Evolutionary conservation across 2,797 vertebrate genomes (phyloP), one percentile per base, ranked within the genome.

Genomic region (Carapus acus): DNA sequence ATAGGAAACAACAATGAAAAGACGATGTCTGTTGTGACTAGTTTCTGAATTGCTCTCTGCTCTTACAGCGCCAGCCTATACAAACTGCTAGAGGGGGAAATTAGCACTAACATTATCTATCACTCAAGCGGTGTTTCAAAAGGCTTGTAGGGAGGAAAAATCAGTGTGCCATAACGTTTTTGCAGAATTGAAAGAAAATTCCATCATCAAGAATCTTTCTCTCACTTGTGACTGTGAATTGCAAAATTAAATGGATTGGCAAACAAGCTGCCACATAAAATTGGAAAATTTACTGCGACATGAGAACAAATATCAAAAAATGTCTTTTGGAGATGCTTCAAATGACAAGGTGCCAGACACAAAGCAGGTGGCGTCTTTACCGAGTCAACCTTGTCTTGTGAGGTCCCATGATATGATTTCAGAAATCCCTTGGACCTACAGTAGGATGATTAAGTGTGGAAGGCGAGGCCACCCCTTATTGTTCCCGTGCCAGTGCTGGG

Each of bases 361-460:
- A 64, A 67, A 60, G 24, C 24, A n/a, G 62, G 39, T 14, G 6
- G 27, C 58, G 45, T 65, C 64, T 43, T 38, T 40, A 58, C 41
- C 70, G 43, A 63, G 63, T 69, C 63, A 58, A 58, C 67, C 53
- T 62, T 62, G 74, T 67, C 8, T 17, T 42, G 29, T 45, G 34
- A 39, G 36, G 61, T 54, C 45, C 52, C 62, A 59, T 53, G 61
- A 71, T 75, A 60, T 81, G 63, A 77, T 82, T 81, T 77, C 60
- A 80, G 80, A 73, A 74, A 82, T 74, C 67, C 65, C 53, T 51
- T 52, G 54, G 48, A 76, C 80, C 55, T 65, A 73, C 46, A 70
- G 60, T 69, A 69, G 71, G 72, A 78, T 73, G 83, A 84, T 81
- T 84, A 73, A 68, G 71, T 54, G 43, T 27, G 58, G 61, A 78